Percentiles rank a stretch among this genome's conserved stretches.
Evolutionary conservation across 2,113 vertebrate genomes (phyloP).

Genomic region (Seriola rivoliana): DNA sequence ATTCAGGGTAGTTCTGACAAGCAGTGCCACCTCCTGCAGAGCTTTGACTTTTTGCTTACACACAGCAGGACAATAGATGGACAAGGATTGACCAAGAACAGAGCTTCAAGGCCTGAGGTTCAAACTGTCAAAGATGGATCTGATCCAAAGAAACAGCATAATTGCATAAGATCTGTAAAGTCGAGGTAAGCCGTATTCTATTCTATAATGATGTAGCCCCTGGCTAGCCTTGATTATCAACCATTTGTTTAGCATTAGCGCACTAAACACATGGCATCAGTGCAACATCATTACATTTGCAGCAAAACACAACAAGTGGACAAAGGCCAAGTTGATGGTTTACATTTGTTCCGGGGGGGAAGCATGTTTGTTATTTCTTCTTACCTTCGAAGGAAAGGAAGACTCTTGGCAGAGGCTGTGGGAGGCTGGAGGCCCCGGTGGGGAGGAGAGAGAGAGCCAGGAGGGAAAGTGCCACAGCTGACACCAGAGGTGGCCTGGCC

Average conservation of each 20-base stretch:
- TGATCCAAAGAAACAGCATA: neutral
- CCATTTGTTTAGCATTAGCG: conserved; percentile 58
- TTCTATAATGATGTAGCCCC: conserved; percentile 1
- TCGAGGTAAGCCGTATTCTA: neutral
- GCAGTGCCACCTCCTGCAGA: conserved; percentile 50
- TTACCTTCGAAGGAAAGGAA: conserved; percentile 85
- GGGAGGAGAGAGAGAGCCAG: conserved; percentile 70
- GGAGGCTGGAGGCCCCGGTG: conserved; percentile 62
- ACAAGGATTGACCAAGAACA: neutral
- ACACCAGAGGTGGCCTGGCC: conserved; percentile 61
- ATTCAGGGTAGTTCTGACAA: conserved; percentile 36
- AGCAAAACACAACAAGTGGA: conserved; percentile 5
- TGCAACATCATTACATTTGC: conserved; percentile 11
- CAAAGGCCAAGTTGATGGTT: neutral
- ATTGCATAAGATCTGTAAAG: conserved; percentile 1
- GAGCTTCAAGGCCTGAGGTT: neutral
- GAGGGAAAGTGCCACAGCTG: conserved; percentile 43
- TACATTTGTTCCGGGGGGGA: neutral
- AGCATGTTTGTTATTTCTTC: conserved; percentile 25
- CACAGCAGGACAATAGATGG: conserved; percentile 31
- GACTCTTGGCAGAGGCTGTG: conserved; percentile 81
- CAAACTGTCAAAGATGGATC: neutral
- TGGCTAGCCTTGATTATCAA: neutral
- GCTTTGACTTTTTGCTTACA: conserved; percentile 32
- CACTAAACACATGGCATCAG: conserved; percentile 21